Evolutionary conservation across 2,888 invertebrate genomes (phyloP).

Genomic region (Caenorhabditis japonica): DNA sequence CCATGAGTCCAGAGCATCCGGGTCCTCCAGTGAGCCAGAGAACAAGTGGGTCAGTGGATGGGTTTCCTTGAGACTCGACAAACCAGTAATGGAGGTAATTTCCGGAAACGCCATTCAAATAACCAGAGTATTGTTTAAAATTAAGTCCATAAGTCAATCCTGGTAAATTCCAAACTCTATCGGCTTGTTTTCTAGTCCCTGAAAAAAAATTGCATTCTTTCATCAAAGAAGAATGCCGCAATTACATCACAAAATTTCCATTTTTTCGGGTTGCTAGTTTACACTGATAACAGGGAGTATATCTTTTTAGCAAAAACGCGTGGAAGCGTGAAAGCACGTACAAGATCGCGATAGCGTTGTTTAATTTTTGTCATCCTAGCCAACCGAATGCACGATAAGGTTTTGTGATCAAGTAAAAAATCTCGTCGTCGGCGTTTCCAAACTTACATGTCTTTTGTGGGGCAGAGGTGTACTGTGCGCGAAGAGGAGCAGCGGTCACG

Average conservation of each 20-base stretch:
- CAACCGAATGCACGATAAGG: conserved; percentile 16
- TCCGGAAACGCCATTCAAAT: conserved; percentile 64
- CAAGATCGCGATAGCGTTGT: conserved; percentile 17
- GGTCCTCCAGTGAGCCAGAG: conserved; percentile 79
- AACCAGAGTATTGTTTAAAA: conserved; percentile 79
- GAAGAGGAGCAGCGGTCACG: conserved; percentile 42
- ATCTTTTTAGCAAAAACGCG: conserved; percentile 22
- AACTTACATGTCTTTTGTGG: conserved; percentile 54
- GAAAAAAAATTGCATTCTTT: background rate
- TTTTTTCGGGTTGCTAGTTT: background rate
- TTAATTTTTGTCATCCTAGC: conserved; percentile 27
- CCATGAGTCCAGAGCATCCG: conserved; percentile 70
- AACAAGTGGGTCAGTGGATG: conserved; percentile 78
- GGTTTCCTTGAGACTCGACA: conserved; percentile 74
- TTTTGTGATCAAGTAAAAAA: conserved; percentile 31
- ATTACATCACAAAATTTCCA: conserved; percentile 2
- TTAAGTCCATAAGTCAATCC: conserved; percentile 69
- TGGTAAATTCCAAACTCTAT: conserved; percentile 62
- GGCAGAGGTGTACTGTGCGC: conserved; percentile 37
- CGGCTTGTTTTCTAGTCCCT: conserved; percentile 66
- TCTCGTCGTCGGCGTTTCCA: conserved; percentile 28
- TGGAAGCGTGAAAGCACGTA: conserved; percentile 21
- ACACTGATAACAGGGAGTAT: conserved; percentile 30
- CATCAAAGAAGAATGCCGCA: conserved; percentile 13
- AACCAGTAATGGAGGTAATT: conserved; percentile 72